These are phyloP conservation scores for Ficedula albicollis DNA, from an alignment of 2,797 vertebrate genomes.

Conservation along the genomic window DNA sequence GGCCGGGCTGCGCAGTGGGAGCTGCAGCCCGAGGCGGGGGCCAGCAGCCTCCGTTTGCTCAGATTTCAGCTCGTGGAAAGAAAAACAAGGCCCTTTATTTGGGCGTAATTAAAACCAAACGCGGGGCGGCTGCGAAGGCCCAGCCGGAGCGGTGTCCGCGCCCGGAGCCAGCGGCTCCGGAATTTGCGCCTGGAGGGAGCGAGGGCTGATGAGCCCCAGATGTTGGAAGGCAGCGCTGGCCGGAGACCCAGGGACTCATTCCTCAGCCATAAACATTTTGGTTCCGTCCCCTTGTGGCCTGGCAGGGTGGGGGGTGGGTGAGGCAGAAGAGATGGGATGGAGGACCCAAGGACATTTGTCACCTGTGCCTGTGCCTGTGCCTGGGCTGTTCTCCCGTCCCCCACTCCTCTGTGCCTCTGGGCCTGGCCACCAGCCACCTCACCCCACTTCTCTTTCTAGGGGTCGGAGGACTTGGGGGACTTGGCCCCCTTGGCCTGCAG, in stretches of 20 bases:
- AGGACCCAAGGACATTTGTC: not conserved
- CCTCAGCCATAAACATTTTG: constrained; percentile 53
- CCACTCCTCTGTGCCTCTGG: not conserved
- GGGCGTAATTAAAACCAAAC: constrained; percentile 70
- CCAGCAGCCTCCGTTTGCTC: constrained; percentile 51
- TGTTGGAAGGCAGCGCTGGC: constrained; percentile 61
- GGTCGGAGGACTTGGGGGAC: constrained; percentile 50
- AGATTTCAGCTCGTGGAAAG: constrained; percentile 57
- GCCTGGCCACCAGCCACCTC: not conserved
- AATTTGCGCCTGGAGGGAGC: constrained; percentile 71
- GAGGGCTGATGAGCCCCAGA: constrained; percentile 66
- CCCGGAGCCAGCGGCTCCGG: constrained; percentile 63
- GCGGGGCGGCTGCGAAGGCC: not conserved
- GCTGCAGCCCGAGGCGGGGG: not conserved
- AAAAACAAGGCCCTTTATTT: constrained; percentile 66
- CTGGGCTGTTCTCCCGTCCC: fast-evolving
- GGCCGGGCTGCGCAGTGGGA: not conserved
- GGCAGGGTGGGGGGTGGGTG: not conserved
- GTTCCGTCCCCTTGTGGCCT: constrained; percentile 9
- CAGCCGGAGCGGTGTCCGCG: constrained; percentile 44
- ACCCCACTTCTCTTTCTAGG: constrained; percentile 34
- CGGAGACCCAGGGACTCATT: constrained; percentile 48
- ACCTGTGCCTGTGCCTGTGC: fast-evolving
- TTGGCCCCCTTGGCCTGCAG: constrained; percentile 48
- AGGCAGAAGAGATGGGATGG: not conserved